phyloP scores from a whole-genome alignment of 2,888 invertebrate species.

The Lasioglossum lativentre region DNA sequence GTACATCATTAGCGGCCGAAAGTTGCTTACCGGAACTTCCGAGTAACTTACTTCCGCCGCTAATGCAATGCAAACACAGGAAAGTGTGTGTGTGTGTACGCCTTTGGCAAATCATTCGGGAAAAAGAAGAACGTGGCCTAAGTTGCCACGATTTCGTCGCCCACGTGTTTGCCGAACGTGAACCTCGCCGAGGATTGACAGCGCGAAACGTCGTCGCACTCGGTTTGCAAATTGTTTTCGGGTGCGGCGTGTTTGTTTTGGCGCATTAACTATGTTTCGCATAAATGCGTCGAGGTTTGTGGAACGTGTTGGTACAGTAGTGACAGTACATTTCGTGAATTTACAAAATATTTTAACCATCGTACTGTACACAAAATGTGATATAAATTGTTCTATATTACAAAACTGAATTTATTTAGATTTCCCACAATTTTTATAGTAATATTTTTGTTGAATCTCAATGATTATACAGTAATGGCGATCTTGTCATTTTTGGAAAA shows the following conservation, averaged over 20 bases:
- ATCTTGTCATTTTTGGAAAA: too few relatives aligned
- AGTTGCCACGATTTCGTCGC: background rate
- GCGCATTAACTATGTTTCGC: background rate
- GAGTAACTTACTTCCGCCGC: background rate
- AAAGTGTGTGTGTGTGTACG: background rate
- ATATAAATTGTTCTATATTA: too few relatives aligned
- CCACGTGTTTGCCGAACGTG: background rate
- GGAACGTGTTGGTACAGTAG: background rate
- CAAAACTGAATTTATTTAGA: too few relatives aligned
- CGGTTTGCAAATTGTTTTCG: background rate
- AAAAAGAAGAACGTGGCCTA: background rate
- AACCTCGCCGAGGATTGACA: background rate
- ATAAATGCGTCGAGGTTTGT: background rate
- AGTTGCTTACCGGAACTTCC: background rate
- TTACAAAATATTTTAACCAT: background rate
- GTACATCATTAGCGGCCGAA: background rate
- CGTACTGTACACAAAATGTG: background rate
- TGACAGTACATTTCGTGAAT: background rate
- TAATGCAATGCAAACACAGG: background rate
- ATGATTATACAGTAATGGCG: too few relatives aligned
- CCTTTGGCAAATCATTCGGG: background rate
- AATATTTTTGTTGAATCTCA: too few relatives aligned
- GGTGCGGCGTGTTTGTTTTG: background rate
- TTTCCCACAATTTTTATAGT: too few relatives aligned
- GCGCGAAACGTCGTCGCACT: background rate